Base-by-base conservation (phyloP, 2,888 invertebrate genomes). In the Temnothorax unifasciatus region DNA sequence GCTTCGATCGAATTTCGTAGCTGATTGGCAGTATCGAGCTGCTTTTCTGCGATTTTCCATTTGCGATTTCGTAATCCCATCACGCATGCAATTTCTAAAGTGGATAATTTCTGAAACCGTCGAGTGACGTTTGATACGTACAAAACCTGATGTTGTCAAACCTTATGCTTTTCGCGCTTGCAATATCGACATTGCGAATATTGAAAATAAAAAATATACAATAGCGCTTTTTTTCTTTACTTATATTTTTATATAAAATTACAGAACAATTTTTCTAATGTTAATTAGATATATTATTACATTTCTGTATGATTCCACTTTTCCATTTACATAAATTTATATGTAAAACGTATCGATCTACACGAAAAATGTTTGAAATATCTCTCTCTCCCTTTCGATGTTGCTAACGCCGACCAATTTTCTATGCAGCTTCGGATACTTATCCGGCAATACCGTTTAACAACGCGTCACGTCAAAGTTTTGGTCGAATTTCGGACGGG, bases 1-100 rank as follows among this genome's bases (percentile, higher is more conserved):
- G 50, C 11, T 6, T 54, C 47, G 66, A 66, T 76, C 66, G 77
- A 79, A 83, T 74, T 71, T 69, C 63, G 54, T 50, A 38, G 59
- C 13, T 75, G 44, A 85, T 83, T 68, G 83, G 52, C 13, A 75
- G 9, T 44, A 44, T 13, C 69, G 69, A 71, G n/a, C 11, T 34
- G 71, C 47, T 71, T 71, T 59, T 34, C 54, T 11, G 29, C 21
- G 41, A 57, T 34, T 68, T 57, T 21, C 57, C 57, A 66, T 25
- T 47, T 41, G 44, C 47, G 34, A 34, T 34, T 34, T 34, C 34
- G 44, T 34, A 79, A 79, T 79, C 38, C 11, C 57, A 44, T 59
- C 21, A 47, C 69, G 34, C 34, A 18, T 18, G 21, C 34, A 79
- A 71, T 79, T 71, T 79, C 34, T 57, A 71, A 79, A 79, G 44